Base-by-base conservation (phyloP, 2,888 invertebrate species). In the Luperina nickerlii region DNA sequence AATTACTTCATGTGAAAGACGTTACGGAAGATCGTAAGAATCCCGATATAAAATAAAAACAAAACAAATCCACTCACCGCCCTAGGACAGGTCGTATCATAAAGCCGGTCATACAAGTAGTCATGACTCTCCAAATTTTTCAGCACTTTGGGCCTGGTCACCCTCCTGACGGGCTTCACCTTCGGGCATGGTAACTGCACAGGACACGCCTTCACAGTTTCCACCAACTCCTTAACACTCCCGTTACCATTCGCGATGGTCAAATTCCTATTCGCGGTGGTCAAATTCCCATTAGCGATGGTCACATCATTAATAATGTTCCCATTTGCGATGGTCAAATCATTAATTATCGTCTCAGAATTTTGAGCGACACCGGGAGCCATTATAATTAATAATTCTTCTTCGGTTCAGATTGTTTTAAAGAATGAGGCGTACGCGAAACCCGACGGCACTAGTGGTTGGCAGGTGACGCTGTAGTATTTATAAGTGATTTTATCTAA, bases 71-170 rank as follows among this genome's bases (percentile, higher is more conserved):
- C 67, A 95, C 96, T 96, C 85, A 96, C 96, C 91, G 87, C 91
- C 82, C 95, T 94, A 2, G 97, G 96, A 84, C 96, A 96, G 5
- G 94, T 91, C 3, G 93, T 88, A 74, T 94, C 95, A 85, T 95
- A 95, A 24, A 97, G 91, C 0, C 96, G 94, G 84, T 97, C 97
- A 82, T 97, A 97, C 84, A 96, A 87, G 81, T 94, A 95, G 3
- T 95, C 93, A 73, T 86, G 87, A 0, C 95, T 94, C 83, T 96
- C 96, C 42, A 91, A 80, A 79, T 97, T 96, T 91, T 94, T 96
- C 90, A 97, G 85, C 87, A 96, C 95, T 89, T 95, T 96, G 0
- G 97, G 97, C 76, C 93, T 94, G 38, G 92, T 89, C 57, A 95
- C 94, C 88, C 90, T 95, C 24, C 93, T 91, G 5, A 90, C 88